A percentile compares a stretch with the other conserved stretches of the same genome.
phyloP scores from a whole-genome alignment of 2,888 invertebrate species.

The Carterocephalus palaemon region DNA sequence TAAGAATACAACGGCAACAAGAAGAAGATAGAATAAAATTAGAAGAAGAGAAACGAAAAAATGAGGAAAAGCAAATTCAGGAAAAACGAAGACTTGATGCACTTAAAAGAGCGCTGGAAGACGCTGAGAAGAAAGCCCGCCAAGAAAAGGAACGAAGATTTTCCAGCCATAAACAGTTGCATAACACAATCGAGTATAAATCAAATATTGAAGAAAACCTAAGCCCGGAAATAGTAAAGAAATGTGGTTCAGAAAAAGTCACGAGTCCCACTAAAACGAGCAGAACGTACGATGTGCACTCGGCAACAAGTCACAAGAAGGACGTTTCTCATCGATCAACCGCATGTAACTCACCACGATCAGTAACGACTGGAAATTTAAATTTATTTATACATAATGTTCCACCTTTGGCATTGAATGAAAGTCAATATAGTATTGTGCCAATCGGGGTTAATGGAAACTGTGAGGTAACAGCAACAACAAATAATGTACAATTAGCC shows the following conservation, averaged over 20 bases:
- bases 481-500: slow-evolving; percentile 79
- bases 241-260: slow-evolving; percentile 34
- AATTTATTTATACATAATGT: slow-evolving; percentile 69
- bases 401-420: slow-evolving; percentile 61
- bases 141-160: slow-evolving; percentile 81
- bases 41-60: slow-evolving; percentile 84
- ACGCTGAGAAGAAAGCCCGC: slow-evolving; percentile 86
- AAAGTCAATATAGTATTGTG: slow-evolving; percentile 68
- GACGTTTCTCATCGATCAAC: slow-evolving; percentile 64
- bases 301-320: slow-evolving; percentile 63
- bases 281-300: slow-evolving; percentile 64
- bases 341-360: slow-evolving; percentile 66
- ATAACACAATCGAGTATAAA: slow-evolving; percentile 42
- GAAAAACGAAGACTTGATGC: slow-evolving; percentile 86
- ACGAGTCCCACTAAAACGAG: slow-evolving; percentile 62
- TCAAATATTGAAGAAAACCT: slow-evolving; percentile 41
- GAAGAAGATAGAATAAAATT: slow-evolving; percentile 83
- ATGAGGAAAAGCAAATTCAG: slow-evolving; percentile 83
- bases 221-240: slow-evolving; percentile 37
- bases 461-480: slow-evolving; percentile 60
- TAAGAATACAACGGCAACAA: slow-evolving; percentile 85
- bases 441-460: slow-evolving; percentile 64
- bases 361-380: slow-evolving; percentile 60
- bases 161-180: slow-evolving; percentile 51
- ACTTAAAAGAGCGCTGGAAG: slow-evolving; percentile 87